Percentiles rank a stretch among this genome's conserved stretches.
Conservation (phyloP, 2,888 invertebrate genomes). For the Aporophyla lueneburgensis region DNA sequence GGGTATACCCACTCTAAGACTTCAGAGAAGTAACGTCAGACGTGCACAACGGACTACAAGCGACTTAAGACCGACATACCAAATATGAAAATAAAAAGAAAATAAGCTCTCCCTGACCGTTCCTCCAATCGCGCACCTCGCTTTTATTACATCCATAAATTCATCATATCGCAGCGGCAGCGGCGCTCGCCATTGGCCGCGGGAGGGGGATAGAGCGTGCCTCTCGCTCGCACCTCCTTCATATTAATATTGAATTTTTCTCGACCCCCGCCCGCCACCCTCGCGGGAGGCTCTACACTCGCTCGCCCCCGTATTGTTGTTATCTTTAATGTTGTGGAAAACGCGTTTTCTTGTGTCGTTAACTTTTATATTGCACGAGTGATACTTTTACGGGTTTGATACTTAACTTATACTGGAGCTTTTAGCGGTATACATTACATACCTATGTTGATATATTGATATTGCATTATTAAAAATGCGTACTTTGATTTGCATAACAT, state of each 20-base stretch:
- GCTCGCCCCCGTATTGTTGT: slow-evolving; percentile 91
- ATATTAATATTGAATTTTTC: slow-evolving; percentile 96
- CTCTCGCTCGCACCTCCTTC: slow-evolving; percentile 92
- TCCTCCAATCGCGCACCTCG: slow-evolving; percentile 93
- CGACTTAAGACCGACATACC: slow-evolving; percentile 86
- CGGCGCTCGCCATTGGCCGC: slow-evolving; percentile 90
- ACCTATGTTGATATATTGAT: slow-evolving; percentile 7
- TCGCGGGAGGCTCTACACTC: slow-evolving; percentile 90
- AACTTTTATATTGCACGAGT: slow-evolving; percentile 91
- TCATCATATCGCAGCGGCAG: slow-evolving; percentile 92
- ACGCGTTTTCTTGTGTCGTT: slow-evolving; percentile 91
- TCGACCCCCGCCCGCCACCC: slow-evolving; percentile 90
- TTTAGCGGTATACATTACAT: slow-evolving; percentile 58
- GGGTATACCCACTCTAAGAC: slow-evolving; percentile 68
- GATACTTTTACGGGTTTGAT: slow-evolving; percentile 90
- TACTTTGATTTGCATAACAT: not conserved
- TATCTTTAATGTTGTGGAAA: slow-evolving; percentile 91
- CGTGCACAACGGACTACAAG: slow-evolving; percentile 76
- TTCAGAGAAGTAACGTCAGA: slow-evolving; percentile 79
- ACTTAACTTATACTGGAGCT: slow-evolving; percentile 85
- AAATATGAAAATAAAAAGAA: slow-evolving; percentile 91
- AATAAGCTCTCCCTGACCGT: slow-evolving; percentile 89
- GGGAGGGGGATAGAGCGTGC: slow-evolving; percentile 87
- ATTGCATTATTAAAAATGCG: not conserved
- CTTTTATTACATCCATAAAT: slow-evolving; percentile 96